Conservation (phyloP, 2,797 vertebrate species). For the Acomys russatus region DNA sequence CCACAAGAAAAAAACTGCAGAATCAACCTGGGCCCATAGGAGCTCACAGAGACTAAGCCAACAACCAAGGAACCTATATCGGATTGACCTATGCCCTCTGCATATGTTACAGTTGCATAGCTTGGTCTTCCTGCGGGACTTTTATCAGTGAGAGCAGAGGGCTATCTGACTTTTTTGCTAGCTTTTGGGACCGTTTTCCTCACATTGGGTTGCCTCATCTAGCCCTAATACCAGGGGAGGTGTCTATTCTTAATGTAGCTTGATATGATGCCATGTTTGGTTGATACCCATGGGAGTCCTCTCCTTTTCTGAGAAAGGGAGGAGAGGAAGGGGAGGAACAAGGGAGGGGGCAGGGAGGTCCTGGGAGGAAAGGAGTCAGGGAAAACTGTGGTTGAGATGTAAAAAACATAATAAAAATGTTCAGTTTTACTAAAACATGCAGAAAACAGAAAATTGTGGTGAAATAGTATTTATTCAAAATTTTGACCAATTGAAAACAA, state of each 20-base stretch:
- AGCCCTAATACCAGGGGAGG: background rate
- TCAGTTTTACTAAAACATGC: background rate
- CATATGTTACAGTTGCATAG: background rate
- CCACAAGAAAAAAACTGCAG: background rate
- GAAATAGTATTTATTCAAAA: background rate
- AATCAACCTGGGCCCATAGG: background rate
- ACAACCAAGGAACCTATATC: background rate
- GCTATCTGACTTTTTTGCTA: background rate
- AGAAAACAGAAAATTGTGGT: conserved; percentile 43
- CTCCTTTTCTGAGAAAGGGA: background rate
- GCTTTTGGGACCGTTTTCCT: background rate
- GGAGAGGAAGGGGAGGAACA: background rate
- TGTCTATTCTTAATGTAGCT: background rate
- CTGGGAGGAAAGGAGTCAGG: background rate
- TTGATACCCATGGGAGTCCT: background rate
- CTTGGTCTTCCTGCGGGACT: background rate
- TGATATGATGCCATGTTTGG: background rate
- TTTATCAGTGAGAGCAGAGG: background rate
- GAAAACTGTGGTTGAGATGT: background rate
- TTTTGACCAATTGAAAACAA: conserved; percentile 33
- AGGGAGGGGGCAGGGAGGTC: background rate
- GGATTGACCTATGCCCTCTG: background rate
- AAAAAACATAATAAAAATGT: background rate
- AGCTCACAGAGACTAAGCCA: background rate
- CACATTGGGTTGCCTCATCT: background rate